Evolutionary conservation across 2,888 invertebrate species (phyloP).

Genomic region (Pseudococcus jackbeardsleyi): DNA sequence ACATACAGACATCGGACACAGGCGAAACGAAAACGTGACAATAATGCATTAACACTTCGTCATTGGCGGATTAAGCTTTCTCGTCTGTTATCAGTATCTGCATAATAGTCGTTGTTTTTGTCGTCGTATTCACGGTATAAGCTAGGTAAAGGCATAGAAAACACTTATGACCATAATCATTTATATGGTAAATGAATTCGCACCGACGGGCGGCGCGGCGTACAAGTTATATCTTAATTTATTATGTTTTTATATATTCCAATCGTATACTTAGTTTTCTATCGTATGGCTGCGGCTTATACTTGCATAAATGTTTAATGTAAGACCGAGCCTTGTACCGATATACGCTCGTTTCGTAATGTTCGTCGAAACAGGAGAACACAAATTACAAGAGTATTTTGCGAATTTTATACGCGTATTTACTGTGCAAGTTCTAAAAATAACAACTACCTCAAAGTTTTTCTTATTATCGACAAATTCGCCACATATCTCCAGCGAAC

Average conservation of each 20-base stretch:
- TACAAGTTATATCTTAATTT: conserved; percentile 32
- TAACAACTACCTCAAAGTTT: conserved; percentile 20
- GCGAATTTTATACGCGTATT: not conserved
- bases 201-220: not conserved
- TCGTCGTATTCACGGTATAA: not conserved
- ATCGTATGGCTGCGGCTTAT: not conserved
- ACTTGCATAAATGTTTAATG: not conserved
- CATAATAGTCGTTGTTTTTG: not conserved
- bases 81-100: conserved; percentile 13
- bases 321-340: not conserved
- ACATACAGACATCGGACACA: not conserved
- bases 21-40: conserved; percentile 24
- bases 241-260: conserved; percentile 35
- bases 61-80: conserved; percentile 47
- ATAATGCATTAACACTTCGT: conserved; percentile 34
- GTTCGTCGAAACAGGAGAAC: not conserved
- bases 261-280: conserved; percentile 20
- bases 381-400: not conserved
- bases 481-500: not conserved
- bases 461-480: conserved; percentile 23
- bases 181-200: conserved; percentile 39
- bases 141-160: not conserved
- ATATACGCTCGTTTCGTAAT: not conserved
- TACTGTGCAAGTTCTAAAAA: conserved; percentile 1
- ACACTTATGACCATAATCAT: conserved; percentile 22